Evolutionary conservation across 2,888 invertebrate species (phyloP), one percentile per base, ranked within the genome.

Genomic region (Eugnorisma glareosa): DNA sequence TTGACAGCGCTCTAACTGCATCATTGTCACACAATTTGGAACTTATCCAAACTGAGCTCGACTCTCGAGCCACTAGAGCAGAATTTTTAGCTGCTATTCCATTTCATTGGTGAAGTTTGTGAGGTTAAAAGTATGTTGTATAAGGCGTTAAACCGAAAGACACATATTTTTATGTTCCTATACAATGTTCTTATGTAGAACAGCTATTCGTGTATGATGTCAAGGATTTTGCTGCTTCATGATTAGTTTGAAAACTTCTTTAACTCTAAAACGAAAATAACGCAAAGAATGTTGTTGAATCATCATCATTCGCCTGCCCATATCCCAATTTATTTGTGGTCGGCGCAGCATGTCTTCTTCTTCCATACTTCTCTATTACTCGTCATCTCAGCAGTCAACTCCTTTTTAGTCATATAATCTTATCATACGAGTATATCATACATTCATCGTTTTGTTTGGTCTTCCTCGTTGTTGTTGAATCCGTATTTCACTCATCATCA

Each of bases 1-100:
- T 91, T 92, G 93, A 93, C 92, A 88, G 88, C 84, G 84, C 88
- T 87, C 90, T 93, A 93, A 93, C 92, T 88, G 90, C 87, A 90
- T 93, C 93, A 94, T 92, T 91, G 92, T 91, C 93, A 92, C 92
- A 90, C 90, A 90, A 92, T 93, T 94, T 93, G 93, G 93, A 92
- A 73, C 54, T 61, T 69, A 78, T 89, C 93, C 93, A 93, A 89
- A 82, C 82, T 70, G 85, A 83, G 71, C 51, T 64, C 48, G 40
- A 64, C 18, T 40, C 40, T 40, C n/a, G 61, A 68, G 71, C 64
- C n/a, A 70, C 81, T 71, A 85, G 75, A 75, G 79, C 78, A 40
- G 79, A 85, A 88, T 86, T 91, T 91, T 90, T 86, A 83, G 75
- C 79, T 79, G 82, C 83, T 79, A 86, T 75, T 85, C 82, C 66